Conservation (phyloP, 2,888 invertebrate genomes). For the Malacosoma neustria region DNA sequence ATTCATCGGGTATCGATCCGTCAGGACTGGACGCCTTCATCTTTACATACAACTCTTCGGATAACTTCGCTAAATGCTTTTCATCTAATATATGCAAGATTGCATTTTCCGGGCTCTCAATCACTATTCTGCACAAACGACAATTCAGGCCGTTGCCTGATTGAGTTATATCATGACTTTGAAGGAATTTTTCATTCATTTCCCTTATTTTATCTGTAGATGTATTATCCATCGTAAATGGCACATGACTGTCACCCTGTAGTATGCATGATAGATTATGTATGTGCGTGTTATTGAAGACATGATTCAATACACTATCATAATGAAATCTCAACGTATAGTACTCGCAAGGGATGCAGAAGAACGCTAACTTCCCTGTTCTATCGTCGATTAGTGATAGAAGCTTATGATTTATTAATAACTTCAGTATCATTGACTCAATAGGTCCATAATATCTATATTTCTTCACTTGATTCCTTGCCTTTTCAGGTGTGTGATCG, state of each 20-base stretch:
- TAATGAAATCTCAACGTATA: conserved; percentile 62
- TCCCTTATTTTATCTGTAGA: conserved; percentile 49
- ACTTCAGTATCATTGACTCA: conserved; percentile 46
- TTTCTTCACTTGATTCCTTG: conserved; percentile 53
- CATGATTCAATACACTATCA: conserved; percentile 60
- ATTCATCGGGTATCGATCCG: conserved; percentile 53
- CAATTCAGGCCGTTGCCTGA: conserved; percentile 34
- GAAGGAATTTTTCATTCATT: conserved; percentile 50
- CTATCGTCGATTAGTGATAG: conserved; percentile 57
- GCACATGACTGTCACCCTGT: conserved; percentile 50
- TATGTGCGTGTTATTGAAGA: conserved; percentile 59
- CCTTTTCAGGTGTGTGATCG: conserved; percentile 46
- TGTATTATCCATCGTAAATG: conserved; percentile 38
- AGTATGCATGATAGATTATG: conserved; percentile 55
- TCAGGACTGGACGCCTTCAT: conserved; percentile 44
- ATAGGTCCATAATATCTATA: conserved; percentile 65
- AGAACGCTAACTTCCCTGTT: conserved; percentile 63
- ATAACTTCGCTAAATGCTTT: conserved; percentile 51
- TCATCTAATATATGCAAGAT: conserved; percentile 58
- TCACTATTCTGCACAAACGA: conserved; percentile 36
- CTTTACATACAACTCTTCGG: conserved; percentile 50
- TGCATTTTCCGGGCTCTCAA: conserved; percentile 40
- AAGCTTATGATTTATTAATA: conserved; percentile 51
- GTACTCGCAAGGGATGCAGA: conserved; percentile 64
- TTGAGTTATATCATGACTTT: conserved; percentile 35